Percentiles rank a stretch among this genome's conserved stretches.
phyloP scores from a whole-genome alignment of 2,888 invertebrate genomes.

The Tethea ocularis region DNA sequence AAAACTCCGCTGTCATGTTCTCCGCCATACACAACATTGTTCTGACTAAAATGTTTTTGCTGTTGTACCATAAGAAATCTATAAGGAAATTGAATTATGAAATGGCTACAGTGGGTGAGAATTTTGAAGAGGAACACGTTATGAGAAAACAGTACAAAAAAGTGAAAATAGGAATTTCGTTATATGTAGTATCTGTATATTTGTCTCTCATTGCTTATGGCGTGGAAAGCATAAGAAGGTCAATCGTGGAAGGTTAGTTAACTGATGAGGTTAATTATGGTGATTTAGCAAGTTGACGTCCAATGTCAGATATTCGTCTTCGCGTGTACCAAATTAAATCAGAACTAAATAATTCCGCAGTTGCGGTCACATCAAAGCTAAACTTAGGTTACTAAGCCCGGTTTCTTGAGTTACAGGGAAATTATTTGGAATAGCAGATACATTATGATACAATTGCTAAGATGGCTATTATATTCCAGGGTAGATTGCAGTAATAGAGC shows the following conservation, averaged over 20 bases:
- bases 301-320: slow-evolving; percentile 5
- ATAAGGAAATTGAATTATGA: slow-evolving; percentile 69
- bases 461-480: no score
- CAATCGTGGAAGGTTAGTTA: slow-evolving; percentile 58
- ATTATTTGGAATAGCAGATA: no score
- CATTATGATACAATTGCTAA: no score
- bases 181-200: slow-evolving; percentile 67
- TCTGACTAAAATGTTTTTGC: slow-evolving; percentile 64
- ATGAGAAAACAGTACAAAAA: slow-evolving; percentile 66
- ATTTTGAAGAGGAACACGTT: slow-evolving; percentile 55
- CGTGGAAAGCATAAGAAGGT: slow-evolving; percentile 62
- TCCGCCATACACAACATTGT: slow-evolving; percentile 72
- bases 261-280: slow-evolving; percentile 19
- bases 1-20: slow-evolving; percentile 74
- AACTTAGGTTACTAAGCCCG: background rate
- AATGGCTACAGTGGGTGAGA: slow-evolving; percentile 61
- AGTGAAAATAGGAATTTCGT: slow-evolving; percentile 58
- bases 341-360: background rate
- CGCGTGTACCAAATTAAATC: background rate
- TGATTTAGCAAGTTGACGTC: slow-evolving; percentile 7
- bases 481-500: no score
- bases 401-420: no score
- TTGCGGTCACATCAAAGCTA: background rate
- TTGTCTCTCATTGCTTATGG: slow-evolving; percentile 65
- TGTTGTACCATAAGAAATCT: slow-evolving; percentile 64